These are phyloP conservation scores for Ophiothrix spiculata DNA, from an alignment of 35 echinoderm and acorn worm species.

Conservation along the genomic window DNA sequence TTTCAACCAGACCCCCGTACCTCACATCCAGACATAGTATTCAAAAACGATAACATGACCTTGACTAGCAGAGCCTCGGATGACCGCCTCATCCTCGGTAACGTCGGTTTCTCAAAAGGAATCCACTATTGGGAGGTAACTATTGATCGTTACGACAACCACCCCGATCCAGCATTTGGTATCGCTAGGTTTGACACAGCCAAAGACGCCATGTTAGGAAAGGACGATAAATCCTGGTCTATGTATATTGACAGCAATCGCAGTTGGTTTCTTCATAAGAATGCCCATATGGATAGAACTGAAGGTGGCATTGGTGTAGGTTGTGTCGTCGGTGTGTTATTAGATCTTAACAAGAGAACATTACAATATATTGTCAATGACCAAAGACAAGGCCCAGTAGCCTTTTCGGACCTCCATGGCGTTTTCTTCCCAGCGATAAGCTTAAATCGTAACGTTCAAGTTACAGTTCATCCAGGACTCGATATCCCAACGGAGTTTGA, in stretches of 20 bases:
- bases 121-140: conserved; percentile 98
- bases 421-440: conserved; percentile 96
- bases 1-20: conserved; percentile 91
- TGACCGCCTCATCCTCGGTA: conserved; percentile 88
- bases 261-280: conserved; percentile 99
- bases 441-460: conserved; percentile 93
- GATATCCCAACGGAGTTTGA: conserved; percentile 85
- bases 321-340: conserved; percentile 86
- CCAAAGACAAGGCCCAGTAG: conserved; percentile 74
- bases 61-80: conserved; percentile 86
- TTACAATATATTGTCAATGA: conserved; percentile 88
- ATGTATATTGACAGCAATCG: conserved; percentile 99
- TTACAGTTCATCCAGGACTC: conserved; percentile 90
- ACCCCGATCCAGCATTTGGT: conserved; percentile 96
- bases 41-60: conserved; percentile 95
- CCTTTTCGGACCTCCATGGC: conserved; percentile 75
- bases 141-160: conserved; percentile 98
- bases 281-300: conserved; percentile 82
- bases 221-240: conserved; percentile 99
- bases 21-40: conserved; percentile 87
- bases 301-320: conserved; percentile 92
- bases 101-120: conserved; percentile 95
- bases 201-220: conserved; percentile 92
- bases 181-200: conserved; percentile 77
- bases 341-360: conserved; percentile 82